Evolutionary conservation across 1,140 invertebrate genomes (phyloP).

Genomic region (Drosophila pruinosa): DNA sequence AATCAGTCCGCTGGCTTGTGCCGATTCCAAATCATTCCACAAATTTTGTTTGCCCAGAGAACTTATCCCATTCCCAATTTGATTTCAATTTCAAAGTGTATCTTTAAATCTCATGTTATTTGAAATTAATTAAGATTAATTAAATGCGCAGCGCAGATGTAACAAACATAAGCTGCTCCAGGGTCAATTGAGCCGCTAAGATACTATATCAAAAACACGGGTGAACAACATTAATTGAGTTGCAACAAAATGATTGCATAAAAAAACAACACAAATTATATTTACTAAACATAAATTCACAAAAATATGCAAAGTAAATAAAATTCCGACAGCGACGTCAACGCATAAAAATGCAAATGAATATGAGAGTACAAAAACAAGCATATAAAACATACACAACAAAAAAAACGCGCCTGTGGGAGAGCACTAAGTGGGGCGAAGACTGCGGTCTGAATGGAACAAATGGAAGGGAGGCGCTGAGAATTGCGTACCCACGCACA

Average conservation of each 20-base stretch:
- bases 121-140: constrained; percentile 9
- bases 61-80: not conserved
- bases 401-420: constrained; percentile 20
- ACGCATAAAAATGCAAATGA: constrained; percentile 67
- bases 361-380: constrained; percentile 29
- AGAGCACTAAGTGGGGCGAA: constrained; percentile 47
- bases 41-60: not conserved
- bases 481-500: not conserved
- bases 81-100: constrained; percentile 8
- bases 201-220: not conserved
- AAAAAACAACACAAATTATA: constrained; percentile 11
- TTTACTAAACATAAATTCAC: constrained; percentile 14
- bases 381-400: not conserved
- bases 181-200: not conserved
- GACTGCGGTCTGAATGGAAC: constrained; percentile 33
- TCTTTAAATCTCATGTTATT: not conserved
- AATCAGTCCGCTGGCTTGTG: not conserved
- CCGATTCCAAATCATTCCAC: constrained; percentile 9
- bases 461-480: constrained; percentile 28
- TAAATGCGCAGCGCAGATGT: not conserved
- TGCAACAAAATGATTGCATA: constrained; percentile 24
- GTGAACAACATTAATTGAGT: constrained; percentile 18
- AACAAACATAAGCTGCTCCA: not conserved
- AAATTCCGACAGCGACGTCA: constrained; percentile 41
- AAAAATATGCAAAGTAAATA: constrained; percentile 42